phyloP scores from a whole-genome alignment of 2,113 vertebrate genomes.

The Rallus limicola region DNA sequence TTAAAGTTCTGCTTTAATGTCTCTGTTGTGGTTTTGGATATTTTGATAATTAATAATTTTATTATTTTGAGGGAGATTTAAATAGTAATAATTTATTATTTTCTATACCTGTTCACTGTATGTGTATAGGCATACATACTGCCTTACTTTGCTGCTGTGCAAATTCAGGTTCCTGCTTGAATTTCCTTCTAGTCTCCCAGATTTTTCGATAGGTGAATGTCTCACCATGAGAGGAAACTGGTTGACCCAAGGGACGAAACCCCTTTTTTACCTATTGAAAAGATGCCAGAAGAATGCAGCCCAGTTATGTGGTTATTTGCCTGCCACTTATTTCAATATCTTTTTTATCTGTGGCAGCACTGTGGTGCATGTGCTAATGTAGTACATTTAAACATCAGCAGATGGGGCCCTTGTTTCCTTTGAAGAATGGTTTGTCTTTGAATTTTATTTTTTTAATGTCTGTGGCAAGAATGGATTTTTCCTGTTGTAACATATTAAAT shows the following conservation, averaged over 20 bases:
- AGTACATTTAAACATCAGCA: slow-evolving; percentile 82
- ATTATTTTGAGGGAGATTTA: slow-evolving; percentile 51
- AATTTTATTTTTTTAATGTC: slow-evolving; percentile 65
- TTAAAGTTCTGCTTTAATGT: slow-evolving; percentile 32
- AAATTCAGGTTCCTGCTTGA: background rate
- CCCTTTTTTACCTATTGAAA: slow-evolving; percentile 3
- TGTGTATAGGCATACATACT: background rate
- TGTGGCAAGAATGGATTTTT: slow-evolving; percentile 59
- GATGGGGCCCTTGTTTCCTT: slow-evolving; percentile 86
- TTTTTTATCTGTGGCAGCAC: background rate
- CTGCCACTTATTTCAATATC: slow-evolving; percentile 9
- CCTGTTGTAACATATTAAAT: slow-evolving; percentile 59
- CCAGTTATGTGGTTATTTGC: slow-evolving; percentile 24
- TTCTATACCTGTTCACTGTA: slow-evolving; percentile 27
- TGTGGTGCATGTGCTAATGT: slow-evolving; percentile 67
- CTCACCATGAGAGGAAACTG: background rate
- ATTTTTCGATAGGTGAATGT: background rate
- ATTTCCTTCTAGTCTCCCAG: background rate
- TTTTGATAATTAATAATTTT: slow-evolving; percentile 62
- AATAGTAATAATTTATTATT: slow-evolving; percentile 9
- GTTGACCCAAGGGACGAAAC: background rate
- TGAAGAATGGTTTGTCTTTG: slow-evolving; percentile 73
- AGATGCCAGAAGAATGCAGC: background rate
- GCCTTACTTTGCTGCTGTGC: background rate
- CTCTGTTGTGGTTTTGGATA: background rate